phyloP scores from a whole-genome alignment of 2,888 invertebrate species.

The Cerceris rybyensis region DNA sequence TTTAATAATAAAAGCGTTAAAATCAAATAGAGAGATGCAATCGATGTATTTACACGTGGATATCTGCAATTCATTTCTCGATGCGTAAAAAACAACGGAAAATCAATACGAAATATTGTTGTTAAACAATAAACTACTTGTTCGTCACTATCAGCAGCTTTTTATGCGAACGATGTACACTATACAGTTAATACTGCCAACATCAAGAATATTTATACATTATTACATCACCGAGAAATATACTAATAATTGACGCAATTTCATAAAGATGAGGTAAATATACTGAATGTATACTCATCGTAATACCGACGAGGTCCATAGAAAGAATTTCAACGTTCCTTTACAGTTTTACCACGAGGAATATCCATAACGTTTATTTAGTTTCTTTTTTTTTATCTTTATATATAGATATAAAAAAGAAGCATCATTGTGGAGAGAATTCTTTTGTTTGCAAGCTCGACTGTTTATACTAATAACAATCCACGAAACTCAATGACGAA shows the following conservation, averaged over 20 bases:
- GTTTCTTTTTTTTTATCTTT: not conserved
- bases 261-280: slow-evolving; percentile 6
- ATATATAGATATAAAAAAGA: not conserved
- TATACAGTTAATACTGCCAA: slow-evolving; percentile 24
- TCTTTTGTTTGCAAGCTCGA: not conserved
- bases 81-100: not conserved
- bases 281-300: not conserved
- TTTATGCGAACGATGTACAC: slow-evolving; percentile 18
- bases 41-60: not conserved
- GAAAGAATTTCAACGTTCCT: slow-evolving; percentile 9
- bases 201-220: slow-evolving; percentile 19
- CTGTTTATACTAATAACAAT: not conserved
- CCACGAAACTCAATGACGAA: not conserved
- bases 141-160: not conserved
- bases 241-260: slow-evolving; percentile 52
- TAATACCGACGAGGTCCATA: not conserved
- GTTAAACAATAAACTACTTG: not conserved
- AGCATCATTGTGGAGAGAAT: not conserved
- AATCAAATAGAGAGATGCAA: too few species aligned
- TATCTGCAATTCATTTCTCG: not conserved
- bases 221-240: slow-evolving; percentile 33
- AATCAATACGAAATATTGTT: not conserved
- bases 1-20: too few species aligned
- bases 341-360: not conserved
- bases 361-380: slow-evolving; percentile 6